Conservation (phyloP, 2,797 vertebrate species). For the Tenualosa ilisha region DNA sequence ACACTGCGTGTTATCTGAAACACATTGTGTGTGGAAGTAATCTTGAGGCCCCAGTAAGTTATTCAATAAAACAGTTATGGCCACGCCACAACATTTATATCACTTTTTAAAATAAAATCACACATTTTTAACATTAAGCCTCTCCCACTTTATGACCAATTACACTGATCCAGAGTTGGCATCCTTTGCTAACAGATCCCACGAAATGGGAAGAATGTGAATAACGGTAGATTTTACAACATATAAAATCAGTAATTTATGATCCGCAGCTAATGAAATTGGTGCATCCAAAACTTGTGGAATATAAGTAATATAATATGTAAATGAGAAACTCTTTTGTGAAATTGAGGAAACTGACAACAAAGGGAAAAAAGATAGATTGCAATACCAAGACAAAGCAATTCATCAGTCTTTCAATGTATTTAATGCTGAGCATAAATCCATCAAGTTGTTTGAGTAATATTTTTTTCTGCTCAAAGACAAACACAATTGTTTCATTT, state of each 20-base stretch:
- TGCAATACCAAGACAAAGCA: neutral
- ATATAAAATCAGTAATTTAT: neutral
- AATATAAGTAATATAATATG: neutral
- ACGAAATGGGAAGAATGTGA: neutral
- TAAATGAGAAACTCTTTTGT: neutral
- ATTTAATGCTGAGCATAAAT: neutral
- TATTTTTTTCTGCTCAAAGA: neutral
- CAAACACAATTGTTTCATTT: neutral
- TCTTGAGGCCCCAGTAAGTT: neutral
- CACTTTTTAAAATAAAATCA: neutral
- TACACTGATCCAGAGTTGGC: conserved; percentile 1
- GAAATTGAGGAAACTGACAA: neutral
- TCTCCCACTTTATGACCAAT: conserved; percentile 18
- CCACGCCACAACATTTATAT: neutral
- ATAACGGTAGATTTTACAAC: neutral
- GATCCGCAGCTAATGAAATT: neutral
- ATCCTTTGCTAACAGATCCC: neutral
- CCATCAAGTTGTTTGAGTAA: neutral
- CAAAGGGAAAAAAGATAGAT: neutral
- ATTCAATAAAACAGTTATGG: neutral
- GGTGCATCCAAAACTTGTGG: neutral
- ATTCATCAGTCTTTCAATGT: neutral
- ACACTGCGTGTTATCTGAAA: neutral
- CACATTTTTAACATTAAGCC: conserved; percentile 11
- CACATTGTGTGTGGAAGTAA: conserved; percentile 11